These are phyloP conservation scores for Gallinago undulata DNA, from an alignment of 2,113 vertebrate genomes.

Conservation along the genomic window DNA sequence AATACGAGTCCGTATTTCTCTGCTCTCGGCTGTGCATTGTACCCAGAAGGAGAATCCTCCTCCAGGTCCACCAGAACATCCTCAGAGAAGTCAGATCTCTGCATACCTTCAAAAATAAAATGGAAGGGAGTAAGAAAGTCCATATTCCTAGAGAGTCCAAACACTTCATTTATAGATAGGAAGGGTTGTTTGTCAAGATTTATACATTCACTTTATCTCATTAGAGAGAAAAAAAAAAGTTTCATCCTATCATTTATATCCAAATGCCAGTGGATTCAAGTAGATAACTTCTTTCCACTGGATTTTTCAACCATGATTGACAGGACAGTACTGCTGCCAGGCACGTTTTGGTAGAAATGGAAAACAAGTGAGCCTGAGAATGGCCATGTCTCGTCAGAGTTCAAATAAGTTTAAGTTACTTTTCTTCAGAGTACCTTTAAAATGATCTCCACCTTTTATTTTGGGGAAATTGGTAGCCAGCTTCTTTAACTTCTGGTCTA, in stretches of 20 bases:
- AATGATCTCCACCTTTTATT: not conserved
- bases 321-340: not conserved
- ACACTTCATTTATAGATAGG: conserved; percentile 51
- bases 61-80: conserved; percentile 39
- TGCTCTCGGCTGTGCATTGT: conserved; percentile 29
- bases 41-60: not conserved
- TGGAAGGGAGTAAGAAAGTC: conserved; percentile 17
- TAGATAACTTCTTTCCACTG: not conserved
- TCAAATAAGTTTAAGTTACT: not conserved
- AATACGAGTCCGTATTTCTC: not conserved
- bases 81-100: not conserved
- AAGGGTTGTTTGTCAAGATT: not conserved
- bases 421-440: not conserved
- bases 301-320: not conserved
- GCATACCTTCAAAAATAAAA: not conserved
- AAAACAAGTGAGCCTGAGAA: not conserved
- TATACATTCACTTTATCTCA: not conserved
- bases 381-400: not conserved
- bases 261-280: not conserved
- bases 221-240: not conserved
- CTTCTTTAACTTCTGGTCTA: not conserved
- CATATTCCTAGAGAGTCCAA: conserved; percentile 24
- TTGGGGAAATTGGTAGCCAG: not conserved
- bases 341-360: not conserved
- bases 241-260: not conserved